Evolutionary conservation across 2,888 invertebrate species (phyloP).

Genomic region (Drosophila paramelanica): DNA sequence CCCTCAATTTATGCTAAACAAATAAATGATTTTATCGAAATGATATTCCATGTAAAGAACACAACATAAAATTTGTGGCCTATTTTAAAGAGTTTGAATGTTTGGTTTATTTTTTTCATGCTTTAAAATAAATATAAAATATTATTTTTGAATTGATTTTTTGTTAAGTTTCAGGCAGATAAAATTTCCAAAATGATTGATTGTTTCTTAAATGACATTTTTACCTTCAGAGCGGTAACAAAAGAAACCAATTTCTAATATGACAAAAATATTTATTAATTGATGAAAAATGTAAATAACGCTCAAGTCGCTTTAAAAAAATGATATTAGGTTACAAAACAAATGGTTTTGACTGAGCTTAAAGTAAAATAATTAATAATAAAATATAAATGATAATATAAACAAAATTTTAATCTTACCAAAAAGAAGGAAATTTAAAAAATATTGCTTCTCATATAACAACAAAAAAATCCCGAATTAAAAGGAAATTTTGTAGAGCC

Average conservation of each 20-base stretch:
- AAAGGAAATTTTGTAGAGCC: no score
- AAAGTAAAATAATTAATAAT: background rate
- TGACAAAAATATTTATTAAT: background rate
- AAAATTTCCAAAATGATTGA: background rate
- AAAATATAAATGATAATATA: no score
- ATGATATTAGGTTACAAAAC: background rate
- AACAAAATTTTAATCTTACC: background rate
- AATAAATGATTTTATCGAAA: conserved; percentile 3
- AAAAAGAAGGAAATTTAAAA: background rate
- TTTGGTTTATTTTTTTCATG: background rate
- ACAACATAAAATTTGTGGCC: background rate
- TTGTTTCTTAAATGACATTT: background rate
- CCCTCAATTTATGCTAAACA: conserved; percentile 27
- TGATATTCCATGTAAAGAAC: conserved; percentile 15
- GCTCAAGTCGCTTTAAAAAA: background rate
- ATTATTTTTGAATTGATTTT: background rate
- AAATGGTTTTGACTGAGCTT: background rate
- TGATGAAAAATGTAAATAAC: conserved; percentile 1
- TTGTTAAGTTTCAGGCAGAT: background rate
- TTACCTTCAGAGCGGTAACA: background rate
- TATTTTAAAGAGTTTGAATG: background rate
- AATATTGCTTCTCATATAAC: no score
- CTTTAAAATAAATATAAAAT: background rate
- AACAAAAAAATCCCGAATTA: no score
- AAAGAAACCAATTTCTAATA: background rate